phyloP scores from a whole-genome alignment of 2,797 vertebrate species.

The Prunella strophiata region DNA sequence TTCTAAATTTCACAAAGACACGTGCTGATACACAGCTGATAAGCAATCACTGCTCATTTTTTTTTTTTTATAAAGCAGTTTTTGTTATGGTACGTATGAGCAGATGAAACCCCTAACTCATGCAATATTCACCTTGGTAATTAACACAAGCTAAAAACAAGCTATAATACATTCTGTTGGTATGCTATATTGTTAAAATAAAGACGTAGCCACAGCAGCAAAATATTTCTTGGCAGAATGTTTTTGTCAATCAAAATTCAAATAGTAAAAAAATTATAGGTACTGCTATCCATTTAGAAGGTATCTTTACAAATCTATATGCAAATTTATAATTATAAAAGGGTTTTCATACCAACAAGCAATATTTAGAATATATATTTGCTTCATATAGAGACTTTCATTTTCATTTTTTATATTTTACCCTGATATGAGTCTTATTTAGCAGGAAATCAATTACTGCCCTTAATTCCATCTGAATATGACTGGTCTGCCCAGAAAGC shows the following conservation, averaged over 20 bases:
- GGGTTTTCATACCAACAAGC: background rate
- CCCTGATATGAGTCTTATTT: constrained; percentile 2
- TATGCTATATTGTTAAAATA: background rate
- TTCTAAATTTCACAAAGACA: background rate
- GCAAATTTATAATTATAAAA: constrained; percentile 38
- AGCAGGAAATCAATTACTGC: constrained; percentile 51
- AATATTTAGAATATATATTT: constrained; percentile 4
- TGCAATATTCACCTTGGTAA: constrained; percentile 10
- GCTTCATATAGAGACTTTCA: background rate
- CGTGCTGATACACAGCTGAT: background rate
- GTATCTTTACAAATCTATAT: background rate
- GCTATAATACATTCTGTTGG: constrained; percentile 1
- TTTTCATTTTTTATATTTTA: background rate
- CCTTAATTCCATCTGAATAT: constrained; percentile 50
- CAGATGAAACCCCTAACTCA: background rate
- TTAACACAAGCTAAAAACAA: background rate
- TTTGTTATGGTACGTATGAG: background rate
- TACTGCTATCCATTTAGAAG: background rate
- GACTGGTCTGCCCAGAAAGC: constrained; percentile 48
- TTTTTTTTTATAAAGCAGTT: background rate
- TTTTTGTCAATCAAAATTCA: constrained; percentile 41
- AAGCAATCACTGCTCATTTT: background rate
- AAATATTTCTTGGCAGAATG: constrained; percentile 26
- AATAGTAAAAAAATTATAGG: background rate
- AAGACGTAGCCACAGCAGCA: background rate